Base-by-base conservation (phyloP, 2,888 invertebrate species). In the Phengaris alcon region DNA sequence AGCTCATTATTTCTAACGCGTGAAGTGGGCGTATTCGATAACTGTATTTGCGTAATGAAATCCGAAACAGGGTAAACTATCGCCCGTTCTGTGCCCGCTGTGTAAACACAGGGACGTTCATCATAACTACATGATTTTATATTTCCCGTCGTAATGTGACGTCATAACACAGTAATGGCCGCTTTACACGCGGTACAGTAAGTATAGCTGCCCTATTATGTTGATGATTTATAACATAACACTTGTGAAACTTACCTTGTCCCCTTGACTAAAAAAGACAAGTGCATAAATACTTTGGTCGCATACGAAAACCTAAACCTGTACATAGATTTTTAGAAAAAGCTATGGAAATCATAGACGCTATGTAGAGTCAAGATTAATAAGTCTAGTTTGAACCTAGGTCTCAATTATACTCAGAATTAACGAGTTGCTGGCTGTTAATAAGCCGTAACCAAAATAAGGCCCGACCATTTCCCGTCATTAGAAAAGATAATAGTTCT, bases 61-160 rank as follows among this genome's bases (percentile, higher is more conserved):
- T 75, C 68, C 68, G 73, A 75, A 68, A 70, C 74, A 52, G 69
- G 59, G 48, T 75, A 70, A 57, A 77, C 76, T 72, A 77, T 77
- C 74, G 79, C 76, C 79, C 75, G 79, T 75, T 77, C 76, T 74
- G 68, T 78, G 76, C 78, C 77, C 78, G 76, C 76, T 80, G 80
- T 79, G 78, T 54, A 68, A 68, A 76, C 77, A 78, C 78, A 78
- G 76, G 79, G 76, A 77, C 77, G 83, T 84, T 84, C 83, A 80
- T 80, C 81, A 84, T 83, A 82, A 83, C 83, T 75, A 70, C 44
- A 84, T 83, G 84, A 84, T 84, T 86, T 84, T 85, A 87, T 88
- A 87, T 87, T 87, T 87, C 88, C 84, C 83, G 83, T 84, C 82
- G 84, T 87, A 84, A 85, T 83, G 84, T 81, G 79, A 81, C 82